phyloP scores from a whole-genome alignment of 2,113 vertebrate species.

The Saccopteryx bilineata region DNA sequence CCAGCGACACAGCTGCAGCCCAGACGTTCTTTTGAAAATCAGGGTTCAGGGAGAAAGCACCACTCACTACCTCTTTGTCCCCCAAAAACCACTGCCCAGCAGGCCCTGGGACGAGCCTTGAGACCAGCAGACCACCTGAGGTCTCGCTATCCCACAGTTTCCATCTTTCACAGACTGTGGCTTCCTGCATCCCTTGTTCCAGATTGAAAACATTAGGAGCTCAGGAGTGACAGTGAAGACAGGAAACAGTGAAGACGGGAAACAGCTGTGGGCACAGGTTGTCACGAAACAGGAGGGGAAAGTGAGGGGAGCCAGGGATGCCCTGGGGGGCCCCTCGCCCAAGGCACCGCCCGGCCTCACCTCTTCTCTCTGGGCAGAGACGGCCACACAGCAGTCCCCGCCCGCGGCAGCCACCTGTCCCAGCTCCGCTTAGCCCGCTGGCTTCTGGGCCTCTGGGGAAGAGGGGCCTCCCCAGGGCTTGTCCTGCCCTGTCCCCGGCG shows the following conservation, averaged over 20 bases:
- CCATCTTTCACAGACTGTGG: slow-evolving; percentile 70
- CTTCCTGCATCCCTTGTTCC: not conserved
- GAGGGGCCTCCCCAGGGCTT: not conserved
- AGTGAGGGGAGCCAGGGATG: not conserved
- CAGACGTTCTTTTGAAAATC: slow-evolving; percentile 73
- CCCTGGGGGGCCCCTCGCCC: not conserved
- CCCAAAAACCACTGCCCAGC: not conserved
- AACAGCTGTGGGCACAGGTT: slow-evolving; percentile 52
- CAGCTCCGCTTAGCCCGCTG: slow-evolving; percentile 35
- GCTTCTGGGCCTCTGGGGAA: not conserved
- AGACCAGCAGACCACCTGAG: slow-evolving; percentile 68
- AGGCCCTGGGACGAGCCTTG: slow-evolving; percentile 12
- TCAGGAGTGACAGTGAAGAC: slow-evolving; percentile 59
- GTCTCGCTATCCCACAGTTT: slow-evolving; percentile 64
- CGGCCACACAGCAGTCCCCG: not conserved
- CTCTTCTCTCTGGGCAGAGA: slow-evolving; percentile 5
- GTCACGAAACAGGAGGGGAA: not conserved
- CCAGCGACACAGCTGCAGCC: slow-evolving; percentile 7
- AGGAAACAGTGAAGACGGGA: slow-evolving; percentile 42
- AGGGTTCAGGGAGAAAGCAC: slow-evolving; percentile 19
- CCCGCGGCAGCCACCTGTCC: slow-evolving; percentile 60
- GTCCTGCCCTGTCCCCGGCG: not conserved
- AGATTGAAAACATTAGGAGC: slow-evolving; percentile 15
- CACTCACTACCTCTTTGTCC: slow-evolving; percentile 49
- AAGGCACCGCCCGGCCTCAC: not conserved